Evolutionary conservation across 2,888 invertebrate genomes (phyloP).

Genomic region (Pachliopta kotzebuea): DNA sequence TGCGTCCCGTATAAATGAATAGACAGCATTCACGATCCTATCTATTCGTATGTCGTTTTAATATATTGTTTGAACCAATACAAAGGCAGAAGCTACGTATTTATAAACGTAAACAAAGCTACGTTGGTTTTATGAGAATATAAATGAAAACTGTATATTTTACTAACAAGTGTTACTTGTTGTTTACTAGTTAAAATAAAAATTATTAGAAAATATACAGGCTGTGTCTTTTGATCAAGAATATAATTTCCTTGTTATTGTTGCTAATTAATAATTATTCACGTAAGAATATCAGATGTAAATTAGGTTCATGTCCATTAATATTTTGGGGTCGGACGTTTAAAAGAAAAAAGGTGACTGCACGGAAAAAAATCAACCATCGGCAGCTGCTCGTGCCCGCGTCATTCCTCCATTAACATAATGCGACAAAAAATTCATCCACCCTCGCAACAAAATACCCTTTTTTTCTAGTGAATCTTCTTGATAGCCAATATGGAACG

Average conservation of each 20-base stretch:
- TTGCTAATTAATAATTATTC: not conserved
- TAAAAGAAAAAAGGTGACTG: slow-evolving; percentile 49
- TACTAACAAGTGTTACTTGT: not conserved
- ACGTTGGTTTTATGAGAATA: not conserved
- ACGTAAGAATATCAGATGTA: not conserved
- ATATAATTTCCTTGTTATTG: not conserved
- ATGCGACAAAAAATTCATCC: slow-evolving; percentile 63
- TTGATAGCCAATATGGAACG: slow-evolving; percentile 63
- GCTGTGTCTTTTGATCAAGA: not conserved
- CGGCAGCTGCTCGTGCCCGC: slow-evolving; percentile 59
- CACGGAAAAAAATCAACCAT: slow-evolving; percentile 69
- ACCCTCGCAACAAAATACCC: slow-evolving; percentile 53
- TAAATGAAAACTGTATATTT: not conserved
- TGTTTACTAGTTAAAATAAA: not conserved
- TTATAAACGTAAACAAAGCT: slow-evolving; percentile 7
- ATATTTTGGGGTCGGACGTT: slow-evolving; percentile 31
- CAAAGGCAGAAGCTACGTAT: slow-evolving; percentile 6
- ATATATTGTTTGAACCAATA: slow-evolving; percentile 13
- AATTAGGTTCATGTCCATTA: slow-evolving; percentile 7
- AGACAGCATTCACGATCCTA: slow-evolving; percentile 20
- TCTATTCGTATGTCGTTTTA: slow-evolving; percentile 17
- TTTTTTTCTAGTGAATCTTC: slow-evolving; percentile 61
- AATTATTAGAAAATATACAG: not conserved
- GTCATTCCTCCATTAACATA: slow-evolving; percentile 72
- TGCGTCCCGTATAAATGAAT: slow-evolving; percentile 19